Conservation (phyloP, 2,888 invertebrate species). For the Gryllus longicercus region DNA sequence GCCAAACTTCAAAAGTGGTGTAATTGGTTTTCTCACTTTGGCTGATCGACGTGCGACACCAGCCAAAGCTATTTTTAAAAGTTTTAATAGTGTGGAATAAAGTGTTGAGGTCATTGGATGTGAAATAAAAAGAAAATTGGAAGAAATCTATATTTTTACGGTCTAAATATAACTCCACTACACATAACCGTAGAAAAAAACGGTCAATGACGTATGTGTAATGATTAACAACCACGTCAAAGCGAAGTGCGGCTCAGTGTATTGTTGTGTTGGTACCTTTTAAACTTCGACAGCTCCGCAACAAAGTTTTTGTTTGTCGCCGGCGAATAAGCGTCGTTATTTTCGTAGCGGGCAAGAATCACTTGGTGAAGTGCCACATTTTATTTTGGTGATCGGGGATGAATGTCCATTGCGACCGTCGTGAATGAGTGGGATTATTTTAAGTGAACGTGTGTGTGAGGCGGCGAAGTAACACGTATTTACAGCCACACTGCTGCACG, state of each 20-base stretch:
- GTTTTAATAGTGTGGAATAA: not conserved
- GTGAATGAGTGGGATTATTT: constrained; percentile 17
- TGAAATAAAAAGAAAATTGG: not conserved
- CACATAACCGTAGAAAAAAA: not conserved
- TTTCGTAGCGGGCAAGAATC: constrained; percentile 23
- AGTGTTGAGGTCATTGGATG: not conserved
- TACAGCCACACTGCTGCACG: not conserved
- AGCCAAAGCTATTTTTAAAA: constrained; percentile 11
- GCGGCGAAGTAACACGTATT: not conserved
- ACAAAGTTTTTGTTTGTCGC: constrained; percentile 11
- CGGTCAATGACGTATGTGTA: not conserved
- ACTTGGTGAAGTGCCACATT: constrained; percentile 32
- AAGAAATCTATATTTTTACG: constrained; percentile 17
- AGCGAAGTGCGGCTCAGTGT: not conserved
- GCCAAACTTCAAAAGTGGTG: constrained; percentile 7
- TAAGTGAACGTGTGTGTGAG: constrained; percentile 8
- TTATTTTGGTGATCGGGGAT: constrained; percentile 33
- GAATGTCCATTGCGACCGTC: constrained; percentile 17
- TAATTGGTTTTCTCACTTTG: not conserved
- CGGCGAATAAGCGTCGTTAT: not conserved
- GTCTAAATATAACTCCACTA: not conserved
- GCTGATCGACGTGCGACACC: not conserved
- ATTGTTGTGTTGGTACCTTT: constrained; percentile 17
- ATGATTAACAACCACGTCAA: not conserved
- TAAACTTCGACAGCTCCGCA: constrained; percentile 6